Conservation (phyloP, 1,140 invertebrate species). For the Magallana angulata region DNA sequence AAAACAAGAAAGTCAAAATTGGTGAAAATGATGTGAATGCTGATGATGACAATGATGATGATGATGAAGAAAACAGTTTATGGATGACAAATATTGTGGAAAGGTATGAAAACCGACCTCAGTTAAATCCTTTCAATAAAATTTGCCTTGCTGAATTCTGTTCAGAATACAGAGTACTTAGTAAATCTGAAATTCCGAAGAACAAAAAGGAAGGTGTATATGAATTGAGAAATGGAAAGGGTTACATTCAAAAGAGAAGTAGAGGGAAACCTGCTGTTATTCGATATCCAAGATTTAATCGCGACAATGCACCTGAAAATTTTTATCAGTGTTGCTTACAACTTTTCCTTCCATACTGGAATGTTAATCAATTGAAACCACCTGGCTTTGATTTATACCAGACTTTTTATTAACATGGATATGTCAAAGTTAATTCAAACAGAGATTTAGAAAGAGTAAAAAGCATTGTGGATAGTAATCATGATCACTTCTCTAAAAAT, state of each 20-base stretch:
- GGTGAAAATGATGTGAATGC: background rate
- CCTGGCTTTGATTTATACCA: background rate
- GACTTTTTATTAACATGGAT: background rate
- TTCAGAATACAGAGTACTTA: too few species aligned
- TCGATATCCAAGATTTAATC: too few species aligned
- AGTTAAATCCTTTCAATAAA: background rate
- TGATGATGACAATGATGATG: background rate
- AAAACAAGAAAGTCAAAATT: background rate
- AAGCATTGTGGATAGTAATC: constrained; percentile 16
- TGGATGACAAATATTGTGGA: constrained; percentile 39
- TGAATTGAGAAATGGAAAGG: too few species aligned
- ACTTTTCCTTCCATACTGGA: background rate
- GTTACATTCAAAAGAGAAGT: constrained; percentile 41
- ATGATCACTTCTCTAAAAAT: background rate
- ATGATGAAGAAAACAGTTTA: background rate
- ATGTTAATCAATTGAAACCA: background rate
- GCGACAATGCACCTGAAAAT: too few species aligned
- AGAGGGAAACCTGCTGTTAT: background rate
- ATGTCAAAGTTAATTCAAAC: background rate
- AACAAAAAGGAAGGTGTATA: too few species aligned
- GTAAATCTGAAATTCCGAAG: too few species aligned
- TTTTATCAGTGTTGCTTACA: too few species aligned
- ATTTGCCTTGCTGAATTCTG: constrained; percentile 49
- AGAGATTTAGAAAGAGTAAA: background rate
- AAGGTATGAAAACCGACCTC: constrained; percentile 13